Conservation (phyloP, 2,888 invertebrate genomes). For the Ophioninae sp. region DNA sequence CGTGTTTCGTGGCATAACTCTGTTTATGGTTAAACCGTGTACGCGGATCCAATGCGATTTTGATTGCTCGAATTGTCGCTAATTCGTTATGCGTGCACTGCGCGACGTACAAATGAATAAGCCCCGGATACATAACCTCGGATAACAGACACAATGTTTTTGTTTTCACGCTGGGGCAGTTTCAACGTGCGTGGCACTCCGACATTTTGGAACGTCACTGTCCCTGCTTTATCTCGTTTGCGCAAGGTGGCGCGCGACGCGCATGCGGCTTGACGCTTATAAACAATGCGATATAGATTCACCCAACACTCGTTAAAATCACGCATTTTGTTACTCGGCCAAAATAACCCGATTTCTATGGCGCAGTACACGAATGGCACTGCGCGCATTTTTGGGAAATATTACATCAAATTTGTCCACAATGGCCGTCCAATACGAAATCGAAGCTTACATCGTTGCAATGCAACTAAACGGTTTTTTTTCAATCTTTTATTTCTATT, state of each 20-base stretch:
- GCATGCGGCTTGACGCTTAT: constrained; percentile 33
- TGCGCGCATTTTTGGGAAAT: too few relatives aligned
- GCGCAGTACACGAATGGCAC: too few relatives aligned
- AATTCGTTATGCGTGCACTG: constrained; percentile 11
- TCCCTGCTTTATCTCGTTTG: neutral
- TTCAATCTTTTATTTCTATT: too few relatives aligned
- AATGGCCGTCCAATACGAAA: too few relatives aligned
- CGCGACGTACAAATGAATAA: neutral
- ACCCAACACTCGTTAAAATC: neutral
- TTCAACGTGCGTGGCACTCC: constrained; percentile 27
- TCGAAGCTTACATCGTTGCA: too few relatives aligned
- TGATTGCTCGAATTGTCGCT: constrained; percentile 21
- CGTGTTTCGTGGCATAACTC: neutral
- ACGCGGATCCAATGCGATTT: constrained; percentile 19
- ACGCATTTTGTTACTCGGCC: neutral
- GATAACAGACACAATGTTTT: constrained; percentile 5
- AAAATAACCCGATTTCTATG: neutral
- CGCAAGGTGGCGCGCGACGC: constrained; percentile 11
- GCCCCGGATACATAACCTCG: constrained; percentile 25
- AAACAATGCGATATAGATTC: neutral
- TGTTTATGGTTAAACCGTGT: neutral
- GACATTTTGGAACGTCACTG: constrained; percentile 52
- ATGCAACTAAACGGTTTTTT: too few relatives aligned
- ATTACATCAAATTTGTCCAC: too few relatives aligned
- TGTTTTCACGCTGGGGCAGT: neutral